Evolutionary conservation across 2,113 vertebrate genomes (phyloP).

Genomic region (Micronycteris hirsuta): DNA sequence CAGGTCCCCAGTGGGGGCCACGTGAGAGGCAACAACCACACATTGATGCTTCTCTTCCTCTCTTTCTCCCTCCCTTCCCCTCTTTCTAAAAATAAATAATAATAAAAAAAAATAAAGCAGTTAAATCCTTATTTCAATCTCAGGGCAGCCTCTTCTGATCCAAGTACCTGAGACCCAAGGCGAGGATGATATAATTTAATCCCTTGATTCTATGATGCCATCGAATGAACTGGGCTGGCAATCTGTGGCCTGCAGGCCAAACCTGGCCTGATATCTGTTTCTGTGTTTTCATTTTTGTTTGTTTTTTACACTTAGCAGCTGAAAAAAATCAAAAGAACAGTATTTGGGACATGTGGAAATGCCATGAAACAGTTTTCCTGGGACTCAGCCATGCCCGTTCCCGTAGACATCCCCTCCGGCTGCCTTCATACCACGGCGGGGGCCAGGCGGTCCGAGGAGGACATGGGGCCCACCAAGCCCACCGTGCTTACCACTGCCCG

Average conservation of each 20-base stretch:
- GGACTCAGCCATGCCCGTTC: background rate
- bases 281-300: background rate
- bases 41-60: no score
- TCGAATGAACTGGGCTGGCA: background rate
- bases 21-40: no score
- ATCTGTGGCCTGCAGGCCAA: background rate
- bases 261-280: background rate
- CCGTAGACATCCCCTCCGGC: background rate
- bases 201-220: background rate
- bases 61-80: no score
- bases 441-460: background rate
- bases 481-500: background rate
- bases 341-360: background rate
- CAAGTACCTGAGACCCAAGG: background rate
- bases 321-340: background rate
- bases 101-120: no score
- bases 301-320: background rate
- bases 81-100: no score
- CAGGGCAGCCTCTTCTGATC: background rate
- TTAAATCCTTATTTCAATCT: background rate
- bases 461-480: background rate
- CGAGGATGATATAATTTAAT: background rate
- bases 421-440: fast-evolving
- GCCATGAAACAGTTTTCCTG: background rate
- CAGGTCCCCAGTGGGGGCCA: no score